phyloP scores from a whole-genome alignment of 2,797 vertebrate species.

The Austrolebias charrua region DNA sequence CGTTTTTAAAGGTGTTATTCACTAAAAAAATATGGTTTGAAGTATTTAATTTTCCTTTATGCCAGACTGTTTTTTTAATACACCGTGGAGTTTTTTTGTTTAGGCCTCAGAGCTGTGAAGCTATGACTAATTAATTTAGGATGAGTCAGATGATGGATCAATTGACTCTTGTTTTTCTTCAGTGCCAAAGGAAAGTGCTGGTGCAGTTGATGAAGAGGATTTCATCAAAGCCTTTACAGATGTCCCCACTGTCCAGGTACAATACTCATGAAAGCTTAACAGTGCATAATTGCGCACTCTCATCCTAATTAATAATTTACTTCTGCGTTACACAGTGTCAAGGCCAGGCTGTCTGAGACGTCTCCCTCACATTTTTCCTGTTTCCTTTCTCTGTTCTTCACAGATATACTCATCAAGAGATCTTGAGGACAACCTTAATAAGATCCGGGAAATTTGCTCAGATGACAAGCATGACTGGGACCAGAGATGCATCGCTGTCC shows the following conservation, averaged over 20 bases:
- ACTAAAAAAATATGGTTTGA: too few relatives aligned
- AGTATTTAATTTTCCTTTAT: neutral
- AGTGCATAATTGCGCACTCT: neutral
- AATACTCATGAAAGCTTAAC: neutral
- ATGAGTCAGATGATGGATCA: neutral
- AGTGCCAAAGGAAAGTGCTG: conserved; percentile 91
- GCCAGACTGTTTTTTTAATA: neutral
- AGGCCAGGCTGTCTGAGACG: conserved; percentile 1
- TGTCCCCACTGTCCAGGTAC: conserved; percentile 92
- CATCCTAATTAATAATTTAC: neutral
- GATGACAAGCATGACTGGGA: conserved; percentile 99
- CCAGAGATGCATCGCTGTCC: conserved; percentile 91
- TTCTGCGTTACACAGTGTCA: neutral
- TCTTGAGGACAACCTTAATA: conserved; percentile 97
- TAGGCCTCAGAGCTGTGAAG: neutral
- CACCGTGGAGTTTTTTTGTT: too few relatives aligned
- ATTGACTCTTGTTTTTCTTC: conserved; percentile 43
- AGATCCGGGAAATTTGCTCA: conserved; percentile 96
- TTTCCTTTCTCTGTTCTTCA: neutral
- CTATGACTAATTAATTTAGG: neutral
- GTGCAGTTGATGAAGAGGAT: conserved; percentile 93
- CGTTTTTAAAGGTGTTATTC: neutral
- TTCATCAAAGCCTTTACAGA: conserved; percentile 95
- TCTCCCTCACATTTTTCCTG: neutral
- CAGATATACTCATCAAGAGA: conserved; percentile 96